Evolutionary conservation across 2,888 invertebrate species (phyloP).

Genomic region (Heliconius aoede): DNA sequence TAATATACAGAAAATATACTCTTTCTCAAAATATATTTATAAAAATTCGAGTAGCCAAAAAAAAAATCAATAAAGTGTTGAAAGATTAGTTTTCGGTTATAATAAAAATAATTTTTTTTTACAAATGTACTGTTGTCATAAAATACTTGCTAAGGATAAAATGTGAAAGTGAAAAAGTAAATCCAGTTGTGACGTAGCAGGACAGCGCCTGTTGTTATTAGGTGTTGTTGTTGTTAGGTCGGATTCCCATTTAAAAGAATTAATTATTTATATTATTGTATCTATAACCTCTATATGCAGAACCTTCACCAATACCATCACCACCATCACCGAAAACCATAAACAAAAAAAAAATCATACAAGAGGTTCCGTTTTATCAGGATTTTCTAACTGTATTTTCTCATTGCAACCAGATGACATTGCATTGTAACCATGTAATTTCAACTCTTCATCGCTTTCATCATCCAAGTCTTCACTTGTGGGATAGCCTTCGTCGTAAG

Average conservation of each 20-base stretch:
- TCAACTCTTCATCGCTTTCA: constrained; percentile 53
- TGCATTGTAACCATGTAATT: constrained; percentile 71
- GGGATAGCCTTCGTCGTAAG: constrained; percentile 42
- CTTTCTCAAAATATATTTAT: not conserved
- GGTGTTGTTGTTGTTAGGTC: not conserved
- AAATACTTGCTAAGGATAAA: not conserved
- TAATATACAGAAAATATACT: not conserved
- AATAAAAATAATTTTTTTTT: not conserved
- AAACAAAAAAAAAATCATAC: constrained; percentile 60
- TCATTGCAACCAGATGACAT: constrained; percentile 68
- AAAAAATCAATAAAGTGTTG: not conserved
- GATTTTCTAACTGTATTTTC: constrained; percentile 72
- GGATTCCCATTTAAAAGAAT: not conserved
- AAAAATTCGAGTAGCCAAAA: not conserved
- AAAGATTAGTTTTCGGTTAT: not conserved
- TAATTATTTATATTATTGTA: not conserved
- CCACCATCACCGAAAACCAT: constrained; percentile 48
- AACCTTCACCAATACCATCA: constrained; percentile 26
- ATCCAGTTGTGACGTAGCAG: not conserved
- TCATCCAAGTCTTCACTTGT: constrained; percentile 50
- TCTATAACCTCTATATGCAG: constrained; percentile 4
- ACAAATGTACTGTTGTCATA: not conserved
- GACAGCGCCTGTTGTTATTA: not conserved
- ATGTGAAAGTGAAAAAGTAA: not conserved
- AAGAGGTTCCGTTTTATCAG: constrained; percentile 69